Percentiles rank a stretch among this genome's conserved stretches.
Evolutionary conservation across 2,113 vertebrate genomes (phyloP).

Genomic region (Plecturocebus donacophilus): DNA sequence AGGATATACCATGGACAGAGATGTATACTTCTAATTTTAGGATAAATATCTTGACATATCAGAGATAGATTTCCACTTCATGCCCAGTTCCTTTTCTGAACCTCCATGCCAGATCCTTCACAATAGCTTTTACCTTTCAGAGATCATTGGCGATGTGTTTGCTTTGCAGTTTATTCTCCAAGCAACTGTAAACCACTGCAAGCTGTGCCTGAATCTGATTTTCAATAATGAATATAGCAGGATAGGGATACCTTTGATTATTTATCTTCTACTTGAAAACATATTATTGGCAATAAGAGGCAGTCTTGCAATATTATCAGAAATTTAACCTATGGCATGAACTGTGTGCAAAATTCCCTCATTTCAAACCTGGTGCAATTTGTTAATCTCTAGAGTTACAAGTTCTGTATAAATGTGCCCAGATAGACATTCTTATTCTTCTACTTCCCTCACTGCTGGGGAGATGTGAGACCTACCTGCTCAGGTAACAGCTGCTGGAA

Average conservation of each 20-base stretch:
- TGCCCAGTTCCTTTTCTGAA: background rate
- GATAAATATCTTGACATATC: background rate
- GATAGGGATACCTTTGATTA: background rate
- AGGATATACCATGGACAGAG: accelerated
- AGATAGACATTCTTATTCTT: background rate
- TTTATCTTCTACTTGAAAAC: background rate
- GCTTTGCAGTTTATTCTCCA: background rate
- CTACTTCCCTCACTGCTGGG: background rate
- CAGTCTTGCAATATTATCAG: background rate
- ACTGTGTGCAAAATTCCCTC: background rate
- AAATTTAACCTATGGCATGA: constrained; percentile 5
- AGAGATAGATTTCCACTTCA: background rate
- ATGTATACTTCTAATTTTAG: background rate
- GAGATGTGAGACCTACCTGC: background rate
- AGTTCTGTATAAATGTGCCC: background rate
- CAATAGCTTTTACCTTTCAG: background rate
- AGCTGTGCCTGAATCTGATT: background rate
- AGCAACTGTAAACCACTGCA: background rate
- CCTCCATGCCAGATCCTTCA: too few relatives aligned
- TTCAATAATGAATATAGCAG: background rate
- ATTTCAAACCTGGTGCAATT: background rate
- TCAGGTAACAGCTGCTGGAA: background rate
- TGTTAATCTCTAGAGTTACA: background rate
- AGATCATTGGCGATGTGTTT: background rate
- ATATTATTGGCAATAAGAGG: background rate